Base-by-base conservation (phyloP, 1,140 invertebrate species). In the Linepithema humile region DNA sequence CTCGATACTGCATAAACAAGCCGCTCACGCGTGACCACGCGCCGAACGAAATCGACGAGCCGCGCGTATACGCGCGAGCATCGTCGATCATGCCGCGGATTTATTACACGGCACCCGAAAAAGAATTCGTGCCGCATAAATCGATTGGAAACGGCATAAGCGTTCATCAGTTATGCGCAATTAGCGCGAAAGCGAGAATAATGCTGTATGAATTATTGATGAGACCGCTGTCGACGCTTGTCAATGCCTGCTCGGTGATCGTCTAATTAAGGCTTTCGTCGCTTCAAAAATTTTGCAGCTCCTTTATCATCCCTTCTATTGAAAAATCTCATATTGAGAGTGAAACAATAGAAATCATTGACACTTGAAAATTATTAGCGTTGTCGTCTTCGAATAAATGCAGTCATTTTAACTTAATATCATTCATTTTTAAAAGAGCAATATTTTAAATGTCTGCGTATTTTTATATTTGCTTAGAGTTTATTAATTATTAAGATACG, bases 1-100 rank as follows among this genome's bases (percentile, higher is more conserved):
- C 73, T 85, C 50, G 77, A 89, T 78, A 62, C 67, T 38, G 77
- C 75, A 78, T 82, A 80, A 86, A 60, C 50, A 45, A 83, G 50
- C 60, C 57, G 50, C 75, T 67, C 67, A 78, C 72, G 77, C 84
- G 60, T 86, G 85, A 86, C 65, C 45, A 50, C n/a, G n/a, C 10
- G 65, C 32, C 35, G 53, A 29, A 55, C n/a, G 40, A 64, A 72
- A 40, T 78, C 40, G 67, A 77, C 59, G 40, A 26, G 38, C 29
- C n/a, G n/a, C n/a, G n/a, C n/a, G n/a, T n/a, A n/a, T n/a, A 43
- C 59, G 59, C 35, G 40, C 72, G 55, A 70, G 43, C 10, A 12
- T 40, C 15, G 35, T 15, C 70, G 10, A 17, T 10, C 65, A 26
- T 40, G 15, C 32, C 32, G 23, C 10, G 40, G 12, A 65, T 38